phyloP scores from a whole-genome alignment of 2,888 invertebrate species.

The Seladonia tumulorum region DNA sequence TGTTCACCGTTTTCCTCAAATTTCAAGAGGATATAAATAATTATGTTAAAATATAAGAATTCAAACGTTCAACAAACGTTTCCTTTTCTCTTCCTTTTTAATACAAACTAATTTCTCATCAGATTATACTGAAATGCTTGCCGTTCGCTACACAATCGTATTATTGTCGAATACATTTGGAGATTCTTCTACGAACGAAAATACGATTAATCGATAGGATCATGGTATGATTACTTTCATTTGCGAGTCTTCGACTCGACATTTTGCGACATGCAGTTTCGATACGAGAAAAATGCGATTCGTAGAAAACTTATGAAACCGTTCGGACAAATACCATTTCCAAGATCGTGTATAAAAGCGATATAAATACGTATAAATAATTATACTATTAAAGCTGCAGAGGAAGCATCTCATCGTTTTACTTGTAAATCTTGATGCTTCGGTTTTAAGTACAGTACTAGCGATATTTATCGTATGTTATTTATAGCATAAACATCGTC shows the following conservation, averaged over 20 bases:
- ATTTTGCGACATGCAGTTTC: neutral
- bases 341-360: constrained; percentile 45
- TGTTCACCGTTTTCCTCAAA: too few species aligned
- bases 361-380: constrained; percentile 55
- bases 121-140: neutral
- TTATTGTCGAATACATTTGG: constrained; percentile 13
- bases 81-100: neutral
- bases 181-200: neutral
- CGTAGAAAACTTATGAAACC: constrained; percentile 43
- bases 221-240: neutral
- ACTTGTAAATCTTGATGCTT: neutral
- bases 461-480: constrained; percentile 5
- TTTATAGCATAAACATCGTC: constrained; percentile 3
- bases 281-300: neutral
- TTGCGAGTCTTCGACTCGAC: neutral
- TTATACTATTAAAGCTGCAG: constrained; percentile 45
- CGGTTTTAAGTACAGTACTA: constrained; percentile 16
- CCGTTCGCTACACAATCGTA: neutral
- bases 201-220: neutral
- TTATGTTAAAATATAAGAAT: neutral
- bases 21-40: too few species aligned
- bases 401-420: constrained; percentile 26
- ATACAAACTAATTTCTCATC: neutral
- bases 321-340: neutral
- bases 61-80: neutral